Percentiles rank a stretch among this genome's conserved stretches.
phyloP scores from a whole-genome alignment of 2,113 vertebrate species.

The Periophthalmus modestus region DNA sequence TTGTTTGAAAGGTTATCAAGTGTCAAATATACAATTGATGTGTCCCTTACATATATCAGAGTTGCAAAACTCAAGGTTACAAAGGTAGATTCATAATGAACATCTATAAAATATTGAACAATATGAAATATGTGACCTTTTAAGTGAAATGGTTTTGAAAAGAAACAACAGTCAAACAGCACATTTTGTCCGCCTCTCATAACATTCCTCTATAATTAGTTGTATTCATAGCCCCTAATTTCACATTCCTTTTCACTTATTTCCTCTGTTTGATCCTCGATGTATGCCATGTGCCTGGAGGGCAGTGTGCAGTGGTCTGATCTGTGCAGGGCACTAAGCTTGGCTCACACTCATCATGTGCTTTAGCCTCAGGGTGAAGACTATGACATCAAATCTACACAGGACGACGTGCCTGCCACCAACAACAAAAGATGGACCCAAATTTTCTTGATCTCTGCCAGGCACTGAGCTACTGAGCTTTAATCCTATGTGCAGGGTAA shows the following conservation, averaged over 20 bases:
- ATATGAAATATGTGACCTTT: background rate
- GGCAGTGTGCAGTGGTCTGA: constrained; percentile 62
- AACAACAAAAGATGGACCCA: constrained; percentile 52
- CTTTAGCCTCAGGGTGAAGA: constrained; percentile 60
- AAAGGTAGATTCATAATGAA: background rate
- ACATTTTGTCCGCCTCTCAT: constrained; percentile 9
- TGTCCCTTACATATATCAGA: background rate
- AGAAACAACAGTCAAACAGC: background rate
- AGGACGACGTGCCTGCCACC: constrained; percentile 52
- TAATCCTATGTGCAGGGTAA: background rate
- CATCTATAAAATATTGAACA: background rate
- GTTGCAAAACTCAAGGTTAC: background rate
- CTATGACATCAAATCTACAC: constrained; percentile 59
- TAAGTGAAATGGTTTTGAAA: background rate
- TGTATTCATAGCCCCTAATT: constrained; percentile 23
- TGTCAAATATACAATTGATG: background rate
- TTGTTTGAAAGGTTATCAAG: background rate
- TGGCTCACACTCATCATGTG: constrained; percentile 60
- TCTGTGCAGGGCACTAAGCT: constrained; percentile 63
- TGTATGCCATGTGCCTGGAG: constrained; percentile 62
- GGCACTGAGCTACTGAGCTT: constrained; percentile 29
- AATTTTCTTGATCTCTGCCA: constrained; percentile 50
- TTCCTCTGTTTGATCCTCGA: constrained; percentile 65
- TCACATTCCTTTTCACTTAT: constrained; percentile 40
- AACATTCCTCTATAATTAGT: constrained; percentile 23